Evolutionary conservation across 2,888 invertebrate species (phyloP), one percentile per base, ranked within the genome.

Genomic region (Thymelicus lineola): DNA sequence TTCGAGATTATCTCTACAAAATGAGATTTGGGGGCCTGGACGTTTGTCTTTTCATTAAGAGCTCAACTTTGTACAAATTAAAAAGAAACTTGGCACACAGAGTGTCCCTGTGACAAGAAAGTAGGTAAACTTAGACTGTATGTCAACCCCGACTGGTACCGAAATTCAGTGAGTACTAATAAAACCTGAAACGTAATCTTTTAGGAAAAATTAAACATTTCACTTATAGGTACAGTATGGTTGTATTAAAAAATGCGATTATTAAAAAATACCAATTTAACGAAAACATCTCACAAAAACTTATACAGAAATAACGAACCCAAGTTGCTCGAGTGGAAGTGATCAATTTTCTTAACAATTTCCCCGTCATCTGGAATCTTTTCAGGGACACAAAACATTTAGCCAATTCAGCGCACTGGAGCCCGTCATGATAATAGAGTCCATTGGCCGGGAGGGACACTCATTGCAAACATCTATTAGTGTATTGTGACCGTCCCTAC

Each of bases 271-370:
- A 20, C 4, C 7, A 53, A 53, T 53, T 28, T 53, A 53, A 55
- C 28, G 14, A 55, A 10, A 14, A 17, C 35, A 35, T 55, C 15
- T 46, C 28, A 59, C 59, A 64, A 59, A 63, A 70, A 58, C 53
- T 35, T 53, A 20, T 35, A 60, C 60, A 36, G 78, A 79, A 88
- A 86, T 84, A 86, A 86, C 83, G 84, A 84, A 83, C 80, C 81
- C 79, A 77, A 82, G 79, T 86, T 83, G 82, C 84, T 89, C 82
- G 80, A 87, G 87, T 88, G 90, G 87, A 91, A 92, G 86, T 88
- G 88, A 92, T 92, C 91, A 91, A 91, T 91, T 91, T 91, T 92
- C 90, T 89, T 86, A 88, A 91, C 90, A 91, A 91, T 93, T 91
- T 92, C 89, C 87, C 87, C 87, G 89, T 91, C 91, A 90, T 92